Evolutionary conservation across 1,140 invertebrate species (phyloP).

Genomic region (Planococcus citri): DNA sequence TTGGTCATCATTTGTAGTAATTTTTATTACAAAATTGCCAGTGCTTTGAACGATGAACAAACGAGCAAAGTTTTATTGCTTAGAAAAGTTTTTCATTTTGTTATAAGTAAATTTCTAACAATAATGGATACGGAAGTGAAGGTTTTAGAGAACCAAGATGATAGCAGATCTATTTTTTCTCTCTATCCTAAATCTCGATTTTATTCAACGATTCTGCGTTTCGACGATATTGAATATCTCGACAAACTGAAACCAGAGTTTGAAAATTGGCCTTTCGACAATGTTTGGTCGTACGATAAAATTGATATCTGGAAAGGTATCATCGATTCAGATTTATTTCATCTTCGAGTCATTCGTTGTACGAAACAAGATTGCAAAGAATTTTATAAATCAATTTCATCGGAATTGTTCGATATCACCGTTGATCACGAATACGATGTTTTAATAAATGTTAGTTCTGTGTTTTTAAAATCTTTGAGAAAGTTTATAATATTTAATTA

Average conservation of each 20-base stretch:
- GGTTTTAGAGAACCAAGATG: no score
- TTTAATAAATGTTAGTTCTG: background rate
- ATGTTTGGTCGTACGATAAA: background rate
- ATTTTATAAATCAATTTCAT: background rate
- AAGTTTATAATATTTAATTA: background rate
- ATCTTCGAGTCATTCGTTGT: background rate
- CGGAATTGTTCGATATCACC: background rate
- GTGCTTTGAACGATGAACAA: background rate
- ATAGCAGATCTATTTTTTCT: no score
- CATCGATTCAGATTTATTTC: background rate
- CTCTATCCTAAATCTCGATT: background rate
- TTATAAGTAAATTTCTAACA: background rate
- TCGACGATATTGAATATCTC: background rate
- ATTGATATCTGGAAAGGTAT: background rate
- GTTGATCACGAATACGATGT: background rate
- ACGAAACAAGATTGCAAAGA: background rate
- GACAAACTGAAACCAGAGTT: background rate
- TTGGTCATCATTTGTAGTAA: background rate
- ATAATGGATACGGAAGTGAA: background rate
- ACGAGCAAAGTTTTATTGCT: background rate
- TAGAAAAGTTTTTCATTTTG: background rate
- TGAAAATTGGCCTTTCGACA: background rate
- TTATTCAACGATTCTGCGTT: background rate
- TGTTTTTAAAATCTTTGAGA: background rate
- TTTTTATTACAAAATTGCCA: background rate